Conservation (phyloP, 2,888 invertebrate species). For the Litoditis marina region DNA sequence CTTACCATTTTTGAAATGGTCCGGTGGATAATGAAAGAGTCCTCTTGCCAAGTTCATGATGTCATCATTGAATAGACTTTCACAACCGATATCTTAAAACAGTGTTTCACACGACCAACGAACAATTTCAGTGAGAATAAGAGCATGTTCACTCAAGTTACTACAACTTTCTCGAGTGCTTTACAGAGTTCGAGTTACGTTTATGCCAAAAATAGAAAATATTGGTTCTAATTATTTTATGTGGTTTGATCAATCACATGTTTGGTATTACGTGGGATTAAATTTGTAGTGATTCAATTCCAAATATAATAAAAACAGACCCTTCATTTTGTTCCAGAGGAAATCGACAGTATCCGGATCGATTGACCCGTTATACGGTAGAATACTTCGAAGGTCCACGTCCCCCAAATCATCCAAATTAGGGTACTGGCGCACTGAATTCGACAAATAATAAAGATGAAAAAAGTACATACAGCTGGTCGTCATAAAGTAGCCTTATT, state of each 20-base stretch:
- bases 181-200: too few species aligned
- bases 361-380: constrained; percentile 21
- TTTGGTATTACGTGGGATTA: too few species aligned
- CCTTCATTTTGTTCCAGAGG: constrained; percentile 29
- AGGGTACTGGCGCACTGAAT: background rate
- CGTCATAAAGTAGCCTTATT: too few species aligned
- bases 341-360: constrained; percentile 28
- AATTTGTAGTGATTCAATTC: background rate
- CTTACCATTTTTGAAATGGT: constrained; percentile 19
- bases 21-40: constrained; percentile 37
- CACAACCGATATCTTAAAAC: constrained; percentile 18
- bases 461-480: too few species aligned
- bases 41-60: constrained; percentile 37
- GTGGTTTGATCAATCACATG: background rate
- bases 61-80: constrained; percentile 42
- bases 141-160: too few species aligned
- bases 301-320: background rate
- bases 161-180: too few species aligned
- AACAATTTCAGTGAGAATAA: too few species aligned
- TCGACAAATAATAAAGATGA: too few species aligned
- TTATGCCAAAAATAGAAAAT: too few species aligned
- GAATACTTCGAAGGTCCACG: constrained; percentile 26
- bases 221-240: background rate
- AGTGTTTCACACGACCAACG: background rate
- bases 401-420: constrained; percentile 21